Evolutionary conservation across 2,113 vertebrate species (phyloP), one percentile per base, ranked within the genome.

Genomic region (Macquaria australasica): DNA sequence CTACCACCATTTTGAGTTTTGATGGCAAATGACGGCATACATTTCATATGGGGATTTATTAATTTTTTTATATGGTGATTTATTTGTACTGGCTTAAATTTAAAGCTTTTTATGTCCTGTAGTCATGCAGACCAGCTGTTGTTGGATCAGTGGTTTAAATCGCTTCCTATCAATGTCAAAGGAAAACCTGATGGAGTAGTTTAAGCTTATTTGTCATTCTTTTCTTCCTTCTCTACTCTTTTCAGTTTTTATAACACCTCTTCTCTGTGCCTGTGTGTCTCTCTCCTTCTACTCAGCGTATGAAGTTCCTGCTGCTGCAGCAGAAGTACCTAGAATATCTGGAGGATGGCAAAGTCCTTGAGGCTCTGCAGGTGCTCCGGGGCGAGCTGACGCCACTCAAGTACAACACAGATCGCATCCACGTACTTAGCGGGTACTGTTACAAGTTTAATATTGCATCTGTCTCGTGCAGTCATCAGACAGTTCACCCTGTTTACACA

Each of bases 321-420:
- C 98, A 99, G 96, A 99, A 99, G 93, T 99, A 99, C 95, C 95
- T 99, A 87, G 98, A 99, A 91, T 99, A 99, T 94, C 96, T 99
- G 95, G 98, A 99, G 96, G 98, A 99, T 12, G 98, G 98, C 79
- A 99, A 99, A 95, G 98, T 99, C 93, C 95, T 99, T 93, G 98
- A 99, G 95, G 98, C 98, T 43, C 96, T 99, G 94, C 98, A 99
- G 68, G 98, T 99, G 89, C 96, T 99, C 45, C 97, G 98, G 85
- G 98, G 97, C 90, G 98, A 99, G 91, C 95, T 99, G 95, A 99
- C 98, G 0, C 98, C 98, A 5, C 96, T 99, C 93, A 99, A 99
- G 94, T 99, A 99, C 90, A 99, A 99, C 92, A 99, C 98, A 58
- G 98, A 99, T 85, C 97, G 98, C 83, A 99, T 99, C 96, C 98